Evolutionary conservation across 1,140 invertebrate genomes (phyloP).

Genomic region (Xylocopa sonorina): DNA sequence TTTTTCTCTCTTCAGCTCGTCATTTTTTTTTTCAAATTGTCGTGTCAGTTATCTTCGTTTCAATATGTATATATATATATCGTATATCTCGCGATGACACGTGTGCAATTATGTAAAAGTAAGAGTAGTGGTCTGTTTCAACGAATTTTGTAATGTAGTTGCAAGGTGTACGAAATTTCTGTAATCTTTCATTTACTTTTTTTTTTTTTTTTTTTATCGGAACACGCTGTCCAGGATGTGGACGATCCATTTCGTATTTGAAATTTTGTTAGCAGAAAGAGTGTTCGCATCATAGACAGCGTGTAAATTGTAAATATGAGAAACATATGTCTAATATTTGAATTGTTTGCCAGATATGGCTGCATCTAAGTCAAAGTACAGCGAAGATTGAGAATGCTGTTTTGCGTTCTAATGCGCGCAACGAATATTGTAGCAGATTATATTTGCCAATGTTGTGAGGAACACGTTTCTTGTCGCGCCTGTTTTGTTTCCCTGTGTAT

Average conservation of each 20-base stretch:
- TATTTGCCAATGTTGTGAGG: slow-evolving; percentile 45
- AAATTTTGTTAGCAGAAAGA: slow-evolving; percentile 1
- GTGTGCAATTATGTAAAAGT: slow-evolving; percentile 14
- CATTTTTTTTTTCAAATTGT: slow-evolving; percentile 32
- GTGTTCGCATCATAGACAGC: slow-evolving; percentile 16
- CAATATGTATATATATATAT: too few relatives aligned
- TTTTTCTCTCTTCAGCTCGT: slow-evolving; percentile 5
- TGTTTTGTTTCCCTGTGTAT: slow-evolving; percentile 45
- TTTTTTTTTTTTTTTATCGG: neutral
- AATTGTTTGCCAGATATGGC: slow-evolving; percentile 75
- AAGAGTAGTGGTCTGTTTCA: slow-evolving; percentile 6
- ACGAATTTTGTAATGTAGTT: slow-evolving; percentile 37
- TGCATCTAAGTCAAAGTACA: slow-evolving; percentile 69
- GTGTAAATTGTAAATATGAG: neutral
- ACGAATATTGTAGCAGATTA: slow-evolving; percentile 56
- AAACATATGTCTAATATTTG: slow-evolving; percentile 66
- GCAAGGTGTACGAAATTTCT: slow-evolving; percentile 36
- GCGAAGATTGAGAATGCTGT: slow-evolving; percentile 59
- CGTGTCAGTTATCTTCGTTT: slow-evolving; percentile 10
- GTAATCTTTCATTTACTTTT: too few relatives aligned
- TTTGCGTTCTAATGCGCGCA: slow-evolving; percentile 59
- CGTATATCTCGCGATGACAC: slow-evolving; percentile 13
- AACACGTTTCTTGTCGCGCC: slow-evolving; percentile 56
- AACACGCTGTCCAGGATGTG: slow-evolving; percentile 27
- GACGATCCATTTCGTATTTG: neutral